Percentiles rank a stretch among this genome's conserved stretches.
These are phyloP conservation scores for Agriopis leucophaearia DNA, from an alignment of 2,888 invertebrate genomes.

Conservation along the genomic window DNA sequence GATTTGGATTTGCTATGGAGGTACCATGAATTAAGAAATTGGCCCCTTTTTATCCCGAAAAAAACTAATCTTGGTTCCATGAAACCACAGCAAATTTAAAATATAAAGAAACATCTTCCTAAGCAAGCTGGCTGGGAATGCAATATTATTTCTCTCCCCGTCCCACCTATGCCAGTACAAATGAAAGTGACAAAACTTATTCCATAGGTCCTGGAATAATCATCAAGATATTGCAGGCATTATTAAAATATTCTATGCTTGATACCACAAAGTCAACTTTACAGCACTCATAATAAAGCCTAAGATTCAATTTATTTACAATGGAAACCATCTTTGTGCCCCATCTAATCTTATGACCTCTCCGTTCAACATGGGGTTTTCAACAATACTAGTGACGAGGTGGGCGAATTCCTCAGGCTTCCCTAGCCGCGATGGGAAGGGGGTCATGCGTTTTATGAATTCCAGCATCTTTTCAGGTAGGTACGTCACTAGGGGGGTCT, in stretches of 20 bases:
- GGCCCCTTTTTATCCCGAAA: too few species aligned
- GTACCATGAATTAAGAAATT: too few species aligned
- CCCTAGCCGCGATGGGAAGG: conserved; percentile 94
- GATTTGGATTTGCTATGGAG: too few species aligned
- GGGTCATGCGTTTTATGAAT: conserved; percentile 92
- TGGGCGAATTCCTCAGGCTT: conserved; percentile 95
- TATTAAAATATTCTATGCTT: background rate
- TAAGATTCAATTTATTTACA: conserved; percentile 53
- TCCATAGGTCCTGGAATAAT: too few species aligned
- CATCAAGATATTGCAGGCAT: too few species aligned
- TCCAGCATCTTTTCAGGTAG: conserved; percentile 94
- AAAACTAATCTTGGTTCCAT: background rate
- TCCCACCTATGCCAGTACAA: too few species aligned
- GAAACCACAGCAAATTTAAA: background rate
- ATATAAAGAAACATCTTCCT: background rate
- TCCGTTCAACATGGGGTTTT: conserved; percentile 96
- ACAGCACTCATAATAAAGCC: background rate
- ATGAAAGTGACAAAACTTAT: too few species aligned
- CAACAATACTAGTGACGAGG: conserved; percentile 93
- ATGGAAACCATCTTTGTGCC: conserved; percentile 87
- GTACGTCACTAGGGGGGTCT: conserved; percentile 92
- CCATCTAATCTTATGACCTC: conserved; percentile 96
- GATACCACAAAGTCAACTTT: background rate
- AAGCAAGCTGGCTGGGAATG: background rate
- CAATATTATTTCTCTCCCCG: too few species aligned